Base-by-base conservation (phyloP, 2,888 invertebrate genomes). In the Cephus nigrinus region DNA sequence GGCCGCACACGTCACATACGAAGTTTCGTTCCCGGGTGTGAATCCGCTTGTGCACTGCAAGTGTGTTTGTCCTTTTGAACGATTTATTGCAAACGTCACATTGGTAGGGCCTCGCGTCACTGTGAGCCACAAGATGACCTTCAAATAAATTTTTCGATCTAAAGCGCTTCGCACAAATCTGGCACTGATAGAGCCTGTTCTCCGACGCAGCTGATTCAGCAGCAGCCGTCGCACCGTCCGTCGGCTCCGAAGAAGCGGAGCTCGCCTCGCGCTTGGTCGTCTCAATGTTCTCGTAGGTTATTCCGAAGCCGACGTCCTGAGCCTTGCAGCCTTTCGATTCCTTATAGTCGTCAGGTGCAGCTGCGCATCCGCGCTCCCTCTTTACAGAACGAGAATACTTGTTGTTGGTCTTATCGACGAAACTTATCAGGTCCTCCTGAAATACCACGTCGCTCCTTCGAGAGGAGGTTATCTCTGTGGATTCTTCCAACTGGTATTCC, bases 1-100 rank as follows among this genome's bases (percentile, higher is more conserved):
- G 85, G 0, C 89, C 90, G 74, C 90, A 90, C 11, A 90, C 87
- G 77, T 90, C 89, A 78, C 90, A 90, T 4, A 90, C 80, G 69
- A 86, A 89, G 55, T 89, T 89, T 32, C 85, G 85, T 77, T 90
- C 90, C 0, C 82, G 84, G 0, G 89, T 89, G 73, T 90, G 90
- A 68, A 90, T 90, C 34, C 89, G 81, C 4, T 84, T 82, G 73
- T 90, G 90, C 0, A 90, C 90, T 4, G 90, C 85, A 23, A 90
- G 76, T 0, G 90, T 90, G 76, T 85, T 89, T 1, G 84, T 88
- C 4, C 90, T 85, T 34, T 90, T 90, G 82, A 90, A 90, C 0
- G 84, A 82, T 68, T 90, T 90, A 9, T 82, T 82, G 76, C 90
- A 90, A 55, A 88, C 83, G 23, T 90, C 89, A 77, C 89, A 90